A percentile compares a stretch with the other conserved stretches of the same genome.
These are phyloP conservation scores for Timema cristinae DNA, from an alignment of 2,888 invertebrate species.

Conservation along the genomic window DNA sequence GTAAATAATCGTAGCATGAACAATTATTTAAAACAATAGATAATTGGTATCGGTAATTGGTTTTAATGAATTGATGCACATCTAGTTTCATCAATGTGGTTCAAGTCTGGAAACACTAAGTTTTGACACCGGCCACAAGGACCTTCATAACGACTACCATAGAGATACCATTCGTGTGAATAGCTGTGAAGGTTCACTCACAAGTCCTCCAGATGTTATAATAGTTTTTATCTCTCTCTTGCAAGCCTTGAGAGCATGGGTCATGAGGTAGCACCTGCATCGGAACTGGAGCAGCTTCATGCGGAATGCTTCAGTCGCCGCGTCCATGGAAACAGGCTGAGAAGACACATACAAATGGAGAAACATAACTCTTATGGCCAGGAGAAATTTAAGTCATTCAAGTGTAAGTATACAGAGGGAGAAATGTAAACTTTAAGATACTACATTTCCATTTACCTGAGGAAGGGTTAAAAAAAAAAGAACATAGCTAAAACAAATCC, in stretches of 20 bases:
- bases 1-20: too few relatives aligned
- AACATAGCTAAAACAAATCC: neutral
- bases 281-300: slow-evolving; percentile 56
- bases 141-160: too few relatives aligned
- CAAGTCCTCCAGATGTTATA: slow-evolving; percentile 46
- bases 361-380: slow-evolving; percentile 7
- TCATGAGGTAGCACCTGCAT: slow-evolving; percentile 57
- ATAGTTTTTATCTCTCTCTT: slow-evolving; percentile 49
- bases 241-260: slow-evolving; percentile 49
- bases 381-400: neutral
- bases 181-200: slow-evolving; percentile 36
- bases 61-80: too few relatives aligned
- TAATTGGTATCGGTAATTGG: too few relatives aligned
- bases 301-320: slow-evolving; percentile 50
- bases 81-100: too few relatives aligned
- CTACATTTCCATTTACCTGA: neutral
- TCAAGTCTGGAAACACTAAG: too few relatives aligned
- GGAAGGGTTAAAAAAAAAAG: neutral
- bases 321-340: slow-evolving; percentile 40
- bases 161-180: too few relatives aligned
- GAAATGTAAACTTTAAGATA: too few relatives aligned
- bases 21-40: too few relatives aligned
- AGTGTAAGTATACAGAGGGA: neutral
- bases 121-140: too few relatives aligned
- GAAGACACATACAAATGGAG: slow-evolving; percentile 7